Conservation (phyloP, 2,113 vertebrate genomes). For the Sus scrofa region T2T-Sscrofa CM000825.6:107491501-107492000, state of each 20-base stretch:
- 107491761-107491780: neutral
- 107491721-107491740: neutral
- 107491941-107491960: neutral
- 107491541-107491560: neutral
- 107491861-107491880: neutral
- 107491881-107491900: neutral
- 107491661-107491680: neutral
- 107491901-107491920: neutral
- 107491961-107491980: neutral
- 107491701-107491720: neutral
- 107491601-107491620: neutral
- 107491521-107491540: neutral
- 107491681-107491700: neutral
- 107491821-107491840: neutral
- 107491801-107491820: neutral
- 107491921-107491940: neutral
- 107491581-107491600: neutral
- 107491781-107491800: neutral
- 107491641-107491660: neutral
- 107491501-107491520: neutral
- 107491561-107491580: neutral
- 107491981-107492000: no score
- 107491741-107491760: neutral
- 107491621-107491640: slow-evolving; percentile 27
- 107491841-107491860: neutral